phyloP scores from a whole-genome alignment of 2,888 invertebrate genomes.

The Agriotes lineatus region DNA sequence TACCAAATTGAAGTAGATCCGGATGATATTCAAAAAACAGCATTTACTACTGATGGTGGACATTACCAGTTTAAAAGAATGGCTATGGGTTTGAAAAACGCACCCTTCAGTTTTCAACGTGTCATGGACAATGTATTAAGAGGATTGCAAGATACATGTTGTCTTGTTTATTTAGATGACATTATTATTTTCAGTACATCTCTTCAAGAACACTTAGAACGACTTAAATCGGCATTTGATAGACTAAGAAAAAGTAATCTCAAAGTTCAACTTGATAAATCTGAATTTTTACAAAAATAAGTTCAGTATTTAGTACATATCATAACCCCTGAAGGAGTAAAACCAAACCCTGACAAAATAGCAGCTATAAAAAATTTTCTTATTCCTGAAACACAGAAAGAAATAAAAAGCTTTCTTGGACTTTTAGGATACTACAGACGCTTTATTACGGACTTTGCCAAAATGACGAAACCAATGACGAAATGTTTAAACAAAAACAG shows the following conservation, averaged over 20 bases:
- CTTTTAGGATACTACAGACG: neutral
- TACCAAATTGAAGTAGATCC: no score
- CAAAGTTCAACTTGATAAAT: neutral
- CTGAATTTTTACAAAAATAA: constrained; percentile 15
- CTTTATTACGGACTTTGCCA: constrained; percentile 14
- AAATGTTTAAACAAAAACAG: neutral
- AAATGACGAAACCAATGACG: constrained; percentile 1
- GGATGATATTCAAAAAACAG: constrained; percentile 46
- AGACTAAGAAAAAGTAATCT: neutral
- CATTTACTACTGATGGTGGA: constrained; percentile 42
- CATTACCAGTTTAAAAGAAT: constrained; percentile 48
- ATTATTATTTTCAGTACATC: constrained; percentile 38
- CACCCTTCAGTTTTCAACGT: constrained; percentile 47
- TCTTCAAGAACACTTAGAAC: constrained; percentile 43
- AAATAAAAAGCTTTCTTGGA: constrained; percentile 30
- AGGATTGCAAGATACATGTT: constrained; percentile 32
- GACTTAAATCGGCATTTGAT: constrained; percentile 7
- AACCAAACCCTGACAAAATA: constrained; percentile 26
- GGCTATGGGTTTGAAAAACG: constrained; percentile 50
- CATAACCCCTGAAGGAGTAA: constrained; percentile 32
- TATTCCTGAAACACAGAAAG: constrained; percentile 27
- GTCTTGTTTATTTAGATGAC: no score
- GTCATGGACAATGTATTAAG: constrained; percentile 44
- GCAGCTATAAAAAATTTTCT: constrained; percentile 4
- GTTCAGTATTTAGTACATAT: constrained; percentile 37